A percentile compares a stretch with the other conserved stretches of the same genome.
These are phyloP conservation scores for Orthosia cruda DNA, from an alignment of 2,888 invertebrate species.

Conservation along the genomic window DNA sequence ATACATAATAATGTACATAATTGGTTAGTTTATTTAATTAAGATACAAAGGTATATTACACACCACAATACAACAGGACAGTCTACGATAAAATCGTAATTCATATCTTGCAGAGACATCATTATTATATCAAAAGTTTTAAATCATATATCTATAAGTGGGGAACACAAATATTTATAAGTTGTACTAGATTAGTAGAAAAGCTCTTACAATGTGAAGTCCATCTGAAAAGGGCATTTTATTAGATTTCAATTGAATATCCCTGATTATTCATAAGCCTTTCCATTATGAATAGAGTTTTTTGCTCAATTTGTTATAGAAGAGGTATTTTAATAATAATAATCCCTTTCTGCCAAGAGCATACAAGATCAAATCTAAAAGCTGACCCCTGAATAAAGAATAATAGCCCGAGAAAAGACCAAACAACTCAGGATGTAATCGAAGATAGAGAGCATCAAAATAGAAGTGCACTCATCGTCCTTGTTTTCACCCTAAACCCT, in stretches of 20 bases:
- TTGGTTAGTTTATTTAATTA: too few relatives aligned
- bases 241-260: background rate
- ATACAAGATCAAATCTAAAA: slow-evolving; percentile 23
- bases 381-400: slow-evolving; percentile 31
- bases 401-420: slow-evolving; percentile 27
- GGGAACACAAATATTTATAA: too few relatives aligned
- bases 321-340: background rate
- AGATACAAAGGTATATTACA: too few relatives aligned
- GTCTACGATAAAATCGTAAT: too few relatives aligned
- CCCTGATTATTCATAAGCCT: background rate
- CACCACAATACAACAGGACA: too few relatives aligned
- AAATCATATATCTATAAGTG: too few relatives aligned
- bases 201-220: background rate
- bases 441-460: slow-evolving; percentile 43
- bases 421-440: slow-evolving; percentile 32
- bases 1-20: too few relatives aligned
- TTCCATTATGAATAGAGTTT: background rate
- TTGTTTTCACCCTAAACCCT: slow-evolving; percentile 43
- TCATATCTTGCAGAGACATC: too few relatives aligned
- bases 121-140: too few relatives aligned
- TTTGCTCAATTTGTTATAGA: background rate
- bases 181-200: too few relatives aligned
- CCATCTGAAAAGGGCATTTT: background rate
- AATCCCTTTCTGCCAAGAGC: slow-evolving; percentile 4
- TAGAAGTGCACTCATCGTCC: slow-evolving; percentile 63